Evolutionary conservation across 2,113 vertebrate genomes (phyloP).

Genomic region (Nothobranchius kuhntae): DNA sequence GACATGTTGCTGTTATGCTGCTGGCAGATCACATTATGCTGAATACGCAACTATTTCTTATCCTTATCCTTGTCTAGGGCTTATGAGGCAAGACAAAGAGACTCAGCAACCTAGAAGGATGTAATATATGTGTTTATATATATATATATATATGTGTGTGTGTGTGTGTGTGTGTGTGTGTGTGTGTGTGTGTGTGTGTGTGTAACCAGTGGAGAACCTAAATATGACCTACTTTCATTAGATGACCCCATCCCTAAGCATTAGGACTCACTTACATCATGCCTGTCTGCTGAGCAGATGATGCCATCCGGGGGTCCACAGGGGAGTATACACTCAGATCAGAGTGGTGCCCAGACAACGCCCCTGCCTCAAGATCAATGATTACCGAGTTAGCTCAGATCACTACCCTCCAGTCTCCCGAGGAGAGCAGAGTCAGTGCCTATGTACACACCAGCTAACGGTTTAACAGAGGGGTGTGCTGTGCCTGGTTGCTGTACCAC

Average conservation of each 20-base stretch:
- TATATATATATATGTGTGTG: no score
- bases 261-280: constrained; percentile 53
- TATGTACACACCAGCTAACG: constrained; percentile 68
- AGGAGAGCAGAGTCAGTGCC: constrained; percentile 59
- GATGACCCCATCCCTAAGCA: constrained; percentile 41
- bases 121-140: background rate
- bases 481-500: constrained; percentile 57
- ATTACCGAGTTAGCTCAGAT: constrained; percentile 76
- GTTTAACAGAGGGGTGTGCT: constrained; percentile 60
- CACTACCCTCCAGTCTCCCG: constrained; percentile 58
- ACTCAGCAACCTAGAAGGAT: constrained; percentile 1
- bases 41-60: constrained; percentile 26
- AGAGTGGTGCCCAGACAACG: constrained; percentile 72
- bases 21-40: constrained; percentile 12
- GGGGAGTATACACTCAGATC: constrained; percentile 65
- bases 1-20: background rate
- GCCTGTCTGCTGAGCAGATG: constrained; percentile 62
- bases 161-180: no score
- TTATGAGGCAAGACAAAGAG: constrained; percentile 39
- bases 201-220: constrained; percentile 19
- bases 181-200: no score
- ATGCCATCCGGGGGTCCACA: constrained; percentile 56
- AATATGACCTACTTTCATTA: constrained; percentile 33
- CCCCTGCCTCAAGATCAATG: constrained; percentile 69
- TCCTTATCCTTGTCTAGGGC: constrained; percentile 25